Conservation (phyloP, 2,113 vertebrate species). For the Lepidiolamprologus cunningtoni region DNA sequence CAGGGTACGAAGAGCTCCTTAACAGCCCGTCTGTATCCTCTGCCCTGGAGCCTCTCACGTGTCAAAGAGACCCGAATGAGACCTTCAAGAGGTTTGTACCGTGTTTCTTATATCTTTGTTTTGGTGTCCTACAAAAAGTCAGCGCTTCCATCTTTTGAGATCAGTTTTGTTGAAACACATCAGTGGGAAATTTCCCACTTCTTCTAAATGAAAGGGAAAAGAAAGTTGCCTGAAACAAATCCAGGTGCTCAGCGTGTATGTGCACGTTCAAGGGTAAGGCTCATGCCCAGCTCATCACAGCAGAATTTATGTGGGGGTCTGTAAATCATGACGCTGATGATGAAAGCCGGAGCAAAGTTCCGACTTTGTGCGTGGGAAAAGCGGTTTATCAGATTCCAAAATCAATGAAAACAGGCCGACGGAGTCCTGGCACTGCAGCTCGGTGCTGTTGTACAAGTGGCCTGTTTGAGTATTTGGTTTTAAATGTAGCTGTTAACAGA, state of each 20-base stretch:
- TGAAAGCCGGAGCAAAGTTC: not conserved
- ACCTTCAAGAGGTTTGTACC: slow-evolving; percentile 74
- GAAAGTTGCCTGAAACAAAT: not conserved
- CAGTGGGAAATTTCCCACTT: not conserved
- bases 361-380: not conserved
- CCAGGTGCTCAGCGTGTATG: not conserved
- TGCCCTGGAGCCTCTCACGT: slow-evolving; percentile 53
- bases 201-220: not conserved
- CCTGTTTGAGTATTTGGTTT: not conserved
- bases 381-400: not conserved
- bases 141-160: not conserved
- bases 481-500: not conserved
- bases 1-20: slow-evolving; percentile 52
- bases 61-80: slow-evolving; percentile 68
- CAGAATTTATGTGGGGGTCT: not conserved
- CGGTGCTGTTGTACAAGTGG: not conserved
- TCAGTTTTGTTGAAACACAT: not conserved
- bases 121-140: not conserved
- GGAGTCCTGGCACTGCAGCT: not conserved
- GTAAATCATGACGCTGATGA: not conserved
- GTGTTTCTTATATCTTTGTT: not conserved
- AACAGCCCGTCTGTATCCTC: slow-evolving; percentile 21
- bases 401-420: not conserved
- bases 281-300: not conserved
- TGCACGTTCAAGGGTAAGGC: not conserved